Conservation (phyloP, 2,888 invertebrate genomes). For the Melanophora roralis region DNA sequence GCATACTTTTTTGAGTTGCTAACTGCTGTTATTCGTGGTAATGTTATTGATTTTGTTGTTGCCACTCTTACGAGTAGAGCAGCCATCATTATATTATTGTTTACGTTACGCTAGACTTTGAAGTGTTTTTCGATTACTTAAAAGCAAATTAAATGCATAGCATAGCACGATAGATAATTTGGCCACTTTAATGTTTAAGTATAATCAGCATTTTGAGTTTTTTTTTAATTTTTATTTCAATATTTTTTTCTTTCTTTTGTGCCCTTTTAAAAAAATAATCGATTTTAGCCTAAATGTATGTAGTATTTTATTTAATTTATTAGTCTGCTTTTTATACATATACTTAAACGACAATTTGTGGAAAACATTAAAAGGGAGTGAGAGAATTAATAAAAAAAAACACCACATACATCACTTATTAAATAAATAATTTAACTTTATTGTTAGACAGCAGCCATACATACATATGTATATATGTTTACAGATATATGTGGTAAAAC, state of each 20-base stretch:
- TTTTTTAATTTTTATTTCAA: conserved; percentile 1
- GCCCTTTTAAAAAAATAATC: conserved; percentile 19
- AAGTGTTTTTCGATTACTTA: conserved; percentile 73
- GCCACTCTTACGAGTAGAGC: conserved; percentile 28
- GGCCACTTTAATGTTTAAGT: conserved; percentile 52
- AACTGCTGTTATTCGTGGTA: neutral
- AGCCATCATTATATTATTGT: conserved; percentile 45
- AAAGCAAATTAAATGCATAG: conserved; percentile 70
- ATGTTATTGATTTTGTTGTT: conserved; percentile 6
- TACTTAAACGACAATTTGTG: neutral
- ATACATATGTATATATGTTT: too few species aligned
- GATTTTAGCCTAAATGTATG: conserved; percentile 42
- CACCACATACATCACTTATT: conserved; percentile 10
- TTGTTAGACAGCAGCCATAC: too few species aligned
- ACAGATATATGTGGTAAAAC: too few species aligned
- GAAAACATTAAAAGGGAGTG: neutral
- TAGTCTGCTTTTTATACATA: neutral
- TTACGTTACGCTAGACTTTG: conserved; percentile 63
- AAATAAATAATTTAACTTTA: conserved; percentile 29
- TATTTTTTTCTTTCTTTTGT: neutral
- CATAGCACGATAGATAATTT: conserved; percentile 52
- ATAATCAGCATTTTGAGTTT: neutral
- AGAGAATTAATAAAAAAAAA: neutral
- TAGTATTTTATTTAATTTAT: conserved; percentile 18
- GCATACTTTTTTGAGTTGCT: conserved; percentile 49